Conservation (phyloP, 2,113 vertebrate species). For the human (Homo sapiens) region DNA sequence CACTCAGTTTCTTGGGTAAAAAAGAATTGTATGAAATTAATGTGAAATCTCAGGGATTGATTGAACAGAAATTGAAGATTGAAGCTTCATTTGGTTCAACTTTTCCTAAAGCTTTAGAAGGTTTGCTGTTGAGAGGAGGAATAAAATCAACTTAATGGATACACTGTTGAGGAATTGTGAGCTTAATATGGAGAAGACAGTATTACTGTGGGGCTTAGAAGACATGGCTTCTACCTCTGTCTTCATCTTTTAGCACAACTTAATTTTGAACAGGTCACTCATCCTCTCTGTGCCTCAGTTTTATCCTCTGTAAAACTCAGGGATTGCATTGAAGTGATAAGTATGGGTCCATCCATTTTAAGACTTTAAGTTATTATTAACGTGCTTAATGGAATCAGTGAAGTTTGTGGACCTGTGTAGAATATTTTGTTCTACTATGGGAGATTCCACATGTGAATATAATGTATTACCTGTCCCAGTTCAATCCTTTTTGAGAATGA, state of each 20-base stretch:
- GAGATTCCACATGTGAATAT: not conserved
- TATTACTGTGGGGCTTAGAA: not conserved
- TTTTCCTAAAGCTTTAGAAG: constrained; percentile 1
- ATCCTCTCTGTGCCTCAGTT: not conserved
- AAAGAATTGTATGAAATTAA: constrained; percentile 8
- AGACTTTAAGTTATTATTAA: not conserved
- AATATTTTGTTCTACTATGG: constrained; percentile 13
- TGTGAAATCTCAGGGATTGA: not conserved
- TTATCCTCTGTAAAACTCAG: constrained; percentile 27
- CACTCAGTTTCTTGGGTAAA: not conserved
- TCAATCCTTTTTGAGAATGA: constrained; percentile 29
- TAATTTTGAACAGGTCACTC: not conserved
- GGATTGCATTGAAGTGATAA: not conserved
- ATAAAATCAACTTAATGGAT: not conserved
- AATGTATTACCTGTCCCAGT: not conserved
- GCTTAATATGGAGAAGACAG: not conserved
- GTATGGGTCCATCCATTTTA: not conserved
- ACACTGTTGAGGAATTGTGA: not conserved
- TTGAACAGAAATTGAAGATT: not conserved
- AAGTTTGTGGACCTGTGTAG: not conserved
- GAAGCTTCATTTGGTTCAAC: not conserved
- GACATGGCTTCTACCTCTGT: not conserved
- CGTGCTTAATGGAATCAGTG: not conserved
- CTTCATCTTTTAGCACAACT: not conserved
- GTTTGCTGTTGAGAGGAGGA: not conserved